phyloP scores from a whole-genome alignment of 2,888 invertebrate genomes.

The Diachrysia chrysitis region DNA sequence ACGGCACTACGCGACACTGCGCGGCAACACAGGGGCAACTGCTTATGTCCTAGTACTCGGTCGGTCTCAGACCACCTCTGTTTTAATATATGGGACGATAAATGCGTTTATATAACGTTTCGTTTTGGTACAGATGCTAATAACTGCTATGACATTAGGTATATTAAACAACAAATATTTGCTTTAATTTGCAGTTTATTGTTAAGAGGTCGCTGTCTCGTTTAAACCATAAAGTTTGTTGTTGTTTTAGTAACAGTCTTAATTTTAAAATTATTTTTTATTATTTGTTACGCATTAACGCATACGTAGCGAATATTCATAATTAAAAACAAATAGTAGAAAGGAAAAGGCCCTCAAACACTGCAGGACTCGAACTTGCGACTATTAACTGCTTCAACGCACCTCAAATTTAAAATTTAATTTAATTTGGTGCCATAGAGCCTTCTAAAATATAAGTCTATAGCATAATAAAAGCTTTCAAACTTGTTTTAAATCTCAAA shows the following conservation, averaged over 20 bases:
- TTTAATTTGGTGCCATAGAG: neutral
- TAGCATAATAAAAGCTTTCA: neutral
- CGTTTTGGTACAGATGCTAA: slow-evolving; percentile 17
- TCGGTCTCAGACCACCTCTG: slow-evolving; percentile 2
- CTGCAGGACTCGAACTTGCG: too few relatives aligned
- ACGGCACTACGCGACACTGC: neutral
- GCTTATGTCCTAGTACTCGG: neutral
- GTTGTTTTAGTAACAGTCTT: too few relatives aligned
- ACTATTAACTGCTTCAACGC: too few relatives aligned
- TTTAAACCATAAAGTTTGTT: neutral
- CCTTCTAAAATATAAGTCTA: neutral
- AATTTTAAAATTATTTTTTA: too few relatives aligned
- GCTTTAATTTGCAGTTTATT: neutral
- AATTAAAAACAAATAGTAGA: too few relatives aligned
- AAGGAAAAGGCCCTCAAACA: too few relatives aligned
- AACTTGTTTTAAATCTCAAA: neutral
- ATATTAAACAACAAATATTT: neutral
- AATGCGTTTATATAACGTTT: slow-evolving; percentile 7
- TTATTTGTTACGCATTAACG: too few relatives aligned
- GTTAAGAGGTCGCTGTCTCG: neutral
- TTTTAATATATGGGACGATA: slow-evolving; percentile 11
- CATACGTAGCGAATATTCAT: too few relatives aligned
- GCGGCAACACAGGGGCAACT: slow-evolving; percentile 11
- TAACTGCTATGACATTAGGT: slow-evolving; percentile 6
- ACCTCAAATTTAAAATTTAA: too few relatives aligned